Base-by-base conservation (phyloP, 1,140 invertebrate species). In the Drosophila bocki region DNA sequence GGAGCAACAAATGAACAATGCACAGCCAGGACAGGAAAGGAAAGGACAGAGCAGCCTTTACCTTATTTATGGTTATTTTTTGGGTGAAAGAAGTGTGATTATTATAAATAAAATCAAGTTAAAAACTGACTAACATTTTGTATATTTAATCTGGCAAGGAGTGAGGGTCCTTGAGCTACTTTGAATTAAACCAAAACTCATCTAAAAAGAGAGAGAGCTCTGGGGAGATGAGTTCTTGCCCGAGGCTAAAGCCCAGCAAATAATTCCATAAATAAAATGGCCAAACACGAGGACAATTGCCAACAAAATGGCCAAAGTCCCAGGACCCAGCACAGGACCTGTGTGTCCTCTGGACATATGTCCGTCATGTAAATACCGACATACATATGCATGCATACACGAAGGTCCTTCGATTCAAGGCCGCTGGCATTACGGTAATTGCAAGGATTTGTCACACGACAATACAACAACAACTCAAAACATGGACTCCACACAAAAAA, bases 341-440 rank as follows among this genome's bases (percentile, higher is more conserved):
- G 9, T 37, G 35, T 37, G 37, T 39, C 37, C 47, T 50, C 32
- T 42, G 19, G 37, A 44, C 65, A 62, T 70, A 58, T 69, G 69
- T 59, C 51, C 53, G 41, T 59, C 69, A 72, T 72, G 67, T 72
- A 72, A 60, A 60, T 42, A 44, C 53, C 70, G 57, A 29, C 53
- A 37, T 19, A 19, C 29, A 50, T 69, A 69, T 69, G 68, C 50
- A 69, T 41, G 35, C 15, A 59, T n/a, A 58, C 35, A 35, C 37
- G 26, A 22, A 32, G 22, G 53, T 56, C 37, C 64, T 57, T 59
- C 51, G 35, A 65, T 63, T 86, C 82, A 85, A 86, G 82, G 82
- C 82, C 79, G 79, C 64, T 33, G 82, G 82, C 82, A 86, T 85
- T 86, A 85, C 82, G 75, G 75, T 85, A 85, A 85, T 86, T 85